Evolutionary conservation across 2,888 invertebrate genomes (phyloP).

Genomic region (Parnassius glacialis): DNA sequence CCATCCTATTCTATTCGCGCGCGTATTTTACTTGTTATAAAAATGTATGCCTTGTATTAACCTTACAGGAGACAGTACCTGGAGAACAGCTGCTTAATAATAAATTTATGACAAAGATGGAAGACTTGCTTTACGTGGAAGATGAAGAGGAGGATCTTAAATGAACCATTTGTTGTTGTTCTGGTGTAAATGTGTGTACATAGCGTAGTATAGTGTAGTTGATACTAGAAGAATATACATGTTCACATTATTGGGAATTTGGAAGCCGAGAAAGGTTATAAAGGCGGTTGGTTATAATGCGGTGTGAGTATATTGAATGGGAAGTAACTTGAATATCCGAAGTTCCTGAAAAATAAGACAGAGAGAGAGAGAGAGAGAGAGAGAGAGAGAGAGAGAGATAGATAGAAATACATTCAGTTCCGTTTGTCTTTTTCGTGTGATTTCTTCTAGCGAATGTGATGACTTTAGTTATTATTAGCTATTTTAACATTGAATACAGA

Average conservation of each 20-base stretch:
- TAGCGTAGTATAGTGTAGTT: slow-evolving; percentile 15
- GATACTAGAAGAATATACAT: slow-evolving; percentile 8
- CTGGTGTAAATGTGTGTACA: slow-evolving; percentile 23
- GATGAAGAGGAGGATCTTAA: slow-evolving; percentile 73
- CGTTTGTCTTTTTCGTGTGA: slow-evolving; percentile 6
- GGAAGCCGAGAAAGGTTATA: neutral
- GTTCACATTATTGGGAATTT: slow-evolving; percentile 11
- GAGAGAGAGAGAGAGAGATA: neutral
- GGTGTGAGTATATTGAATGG: neutral
- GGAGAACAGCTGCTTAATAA: slow-evolving; percentile 57
- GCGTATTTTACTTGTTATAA: too few relatives aligned
- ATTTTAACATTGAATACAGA: too few relatives aligned
- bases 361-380: neutral
- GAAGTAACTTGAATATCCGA: neutral
- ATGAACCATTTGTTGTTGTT: slow-evolving; percentile 38
- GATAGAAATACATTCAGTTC: neutral
- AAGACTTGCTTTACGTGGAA: slow-evolving; percentile 66
- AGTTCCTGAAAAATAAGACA: slow-evolving; percentile 14
- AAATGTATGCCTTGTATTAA: slow-evolving; percentile 5
- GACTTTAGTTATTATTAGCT: too few relatives aligned
- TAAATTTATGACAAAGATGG: slow-evolving; percentile 71
- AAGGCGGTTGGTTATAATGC: neutral
- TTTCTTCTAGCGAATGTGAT: neutral
- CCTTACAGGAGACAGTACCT: slow-evolving; percentile 49
- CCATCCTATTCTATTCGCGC: too few relatives aligned